Conservation (phyloP, 1,140 invertebrate genomes). For the Mycetomoellerius zeteki region DNA sequence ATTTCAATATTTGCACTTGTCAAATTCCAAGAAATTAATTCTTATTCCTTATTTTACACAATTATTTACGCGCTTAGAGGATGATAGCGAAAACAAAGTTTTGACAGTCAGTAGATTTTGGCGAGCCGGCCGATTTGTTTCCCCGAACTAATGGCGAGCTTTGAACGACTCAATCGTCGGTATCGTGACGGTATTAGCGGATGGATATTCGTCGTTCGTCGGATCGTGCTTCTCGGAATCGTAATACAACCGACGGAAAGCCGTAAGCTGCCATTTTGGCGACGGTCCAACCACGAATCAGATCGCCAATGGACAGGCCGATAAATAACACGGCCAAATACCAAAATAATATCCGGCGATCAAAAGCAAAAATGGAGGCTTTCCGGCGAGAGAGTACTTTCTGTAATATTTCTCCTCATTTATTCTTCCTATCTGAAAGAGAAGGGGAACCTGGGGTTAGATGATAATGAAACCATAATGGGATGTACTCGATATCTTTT, state of each 20-base stretch:
- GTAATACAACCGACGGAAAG: constrained; percentile 61
- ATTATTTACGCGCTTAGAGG: background rate
- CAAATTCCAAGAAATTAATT: background rate
- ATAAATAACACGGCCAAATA: constrained; percentile 74
- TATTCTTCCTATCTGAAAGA: too few species aligned
- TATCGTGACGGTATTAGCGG: constrained; percentile 18
- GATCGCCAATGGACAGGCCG: constrained; percentile 72
- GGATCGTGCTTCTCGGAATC: constrained; percentile 63
- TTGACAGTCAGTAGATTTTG: constrained; percentile 4
- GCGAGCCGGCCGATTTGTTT: background rate
- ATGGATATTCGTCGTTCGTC: constrained; percentile 43
- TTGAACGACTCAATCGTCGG: constrained; percentile 51
- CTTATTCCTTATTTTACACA: background rate
- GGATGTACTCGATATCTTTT: too few species aligned
- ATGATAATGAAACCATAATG: too few species aligned
- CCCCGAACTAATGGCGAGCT: background rate
- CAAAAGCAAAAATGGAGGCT: constrained; percentile 59
- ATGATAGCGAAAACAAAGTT: background rate
- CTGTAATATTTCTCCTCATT: background rate
- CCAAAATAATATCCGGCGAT: constrained; percentile 75
- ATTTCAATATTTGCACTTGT: background rate
- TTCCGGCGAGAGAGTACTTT: background rate
- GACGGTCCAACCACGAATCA: constrained; percentile 70
- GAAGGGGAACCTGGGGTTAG: too few species aligned
- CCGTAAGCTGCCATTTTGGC: constrained; percentile 52